phyloP scores from a whole-genome alignment of 2,113 vertebrate species.

The Actenoides hombroni region DNA sequence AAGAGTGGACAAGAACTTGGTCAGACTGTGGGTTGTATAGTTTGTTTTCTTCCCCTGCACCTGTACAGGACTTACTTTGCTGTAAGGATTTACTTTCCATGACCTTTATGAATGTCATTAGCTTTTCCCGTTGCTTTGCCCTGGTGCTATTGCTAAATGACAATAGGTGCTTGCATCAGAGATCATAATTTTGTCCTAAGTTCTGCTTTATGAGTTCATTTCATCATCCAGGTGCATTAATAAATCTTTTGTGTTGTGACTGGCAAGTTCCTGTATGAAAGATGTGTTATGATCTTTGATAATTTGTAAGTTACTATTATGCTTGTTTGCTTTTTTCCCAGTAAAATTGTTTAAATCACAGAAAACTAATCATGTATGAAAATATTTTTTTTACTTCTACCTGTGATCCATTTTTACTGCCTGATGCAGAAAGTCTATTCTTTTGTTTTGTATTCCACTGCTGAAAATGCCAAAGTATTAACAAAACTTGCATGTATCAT shows the following conservation, averaged over 20 bases:
- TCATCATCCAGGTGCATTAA: not conserved
- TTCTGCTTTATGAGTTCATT: not conserved
- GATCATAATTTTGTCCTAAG: not conserved
- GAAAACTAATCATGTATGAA: not conserved
- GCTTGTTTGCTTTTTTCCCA: not conserved
- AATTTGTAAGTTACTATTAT: not conserved
- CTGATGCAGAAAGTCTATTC: not conserved
- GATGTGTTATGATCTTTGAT: not conserved
- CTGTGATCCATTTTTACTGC: not conserved
- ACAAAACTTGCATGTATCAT: not conserved
- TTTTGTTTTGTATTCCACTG: not conserved
- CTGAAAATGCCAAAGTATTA: constrained; percentile 1
- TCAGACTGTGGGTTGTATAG: not conserved
- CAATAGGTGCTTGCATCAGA: not conserved
- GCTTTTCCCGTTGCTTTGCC: not conserved
- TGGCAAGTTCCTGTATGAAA: not conserved
- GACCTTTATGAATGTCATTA: not conserved
- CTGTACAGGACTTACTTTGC: not conserved
- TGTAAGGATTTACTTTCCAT: not conserved
- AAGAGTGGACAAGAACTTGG: not conserved
- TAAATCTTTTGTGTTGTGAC: not conserved
- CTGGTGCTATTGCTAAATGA: not conserved
- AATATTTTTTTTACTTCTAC: not conserved
- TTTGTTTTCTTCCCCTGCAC: not conserved
- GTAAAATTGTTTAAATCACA: not conserved